Conservation (phyloP, 37 sponge, comb jelly and placozoan species). For the Ianthella basta region DNA sequence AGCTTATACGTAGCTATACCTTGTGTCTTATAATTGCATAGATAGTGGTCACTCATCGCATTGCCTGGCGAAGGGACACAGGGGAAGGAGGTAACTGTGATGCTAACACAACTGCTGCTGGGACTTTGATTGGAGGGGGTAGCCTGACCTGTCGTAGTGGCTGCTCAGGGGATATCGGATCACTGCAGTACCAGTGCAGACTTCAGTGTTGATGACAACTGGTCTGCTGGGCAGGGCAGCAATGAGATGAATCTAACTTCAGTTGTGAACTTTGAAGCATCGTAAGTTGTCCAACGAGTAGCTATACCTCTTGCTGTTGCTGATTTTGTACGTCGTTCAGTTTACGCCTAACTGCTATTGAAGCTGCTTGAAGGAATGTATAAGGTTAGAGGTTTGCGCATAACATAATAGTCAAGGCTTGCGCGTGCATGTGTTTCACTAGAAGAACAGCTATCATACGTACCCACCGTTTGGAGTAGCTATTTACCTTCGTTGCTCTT, state of each 20-base stretch:
- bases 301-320: no score
- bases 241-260: not conserved
- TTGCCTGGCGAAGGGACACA: constrained; percentile 34
- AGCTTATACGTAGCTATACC: no score
- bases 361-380: no score
- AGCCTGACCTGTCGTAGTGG: constrained; percentile 5
- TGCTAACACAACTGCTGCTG: not conserved
- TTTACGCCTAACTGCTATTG: no score
- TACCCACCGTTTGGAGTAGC: no score
- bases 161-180: not conserved
- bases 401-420: no score
- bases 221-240: constrained; percentile 40
- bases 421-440: no score
- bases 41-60: constrained; percentile 39
- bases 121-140: not conserved
- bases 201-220: constrained; percentile 37
- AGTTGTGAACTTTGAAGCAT: constrained; percentile 28
- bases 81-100: constrained; percentile 4
- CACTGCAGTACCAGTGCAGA: constrained; percentile 36
- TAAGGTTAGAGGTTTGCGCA: no score
- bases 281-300: constrained; percentile 10
- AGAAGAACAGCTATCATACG: no score
- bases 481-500: no score
- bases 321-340: no score
- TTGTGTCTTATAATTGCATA: no score